These are phyloP conservation scores for Drosophila bocqueti DNA, from an alignment of 1,140 invertebrate genomes.

Conservation along the genomic window DNA sequence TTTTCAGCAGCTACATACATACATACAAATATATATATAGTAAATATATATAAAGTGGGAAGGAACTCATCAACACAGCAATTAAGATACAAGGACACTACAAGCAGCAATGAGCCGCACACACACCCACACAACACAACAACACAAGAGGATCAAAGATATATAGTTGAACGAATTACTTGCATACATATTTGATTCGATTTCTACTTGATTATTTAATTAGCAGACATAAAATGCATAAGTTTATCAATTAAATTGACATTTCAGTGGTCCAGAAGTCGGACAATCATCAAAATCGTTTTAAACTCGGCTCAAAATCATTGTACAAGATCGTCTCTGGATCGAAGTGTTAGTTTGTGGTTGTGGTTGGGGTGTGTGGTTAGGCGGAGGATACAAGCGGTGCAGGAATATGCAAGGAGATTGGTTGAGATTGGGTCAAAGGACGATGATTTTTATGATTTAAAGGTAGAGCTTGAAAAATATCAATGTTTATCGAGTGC, in stretches of 20 bases:
- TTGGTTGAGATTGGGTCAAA: constrained; percentile 9
- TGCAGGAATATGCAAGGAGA: constrained; percentile 30
- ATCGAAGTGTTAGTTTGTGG: constrained; percentile 34
- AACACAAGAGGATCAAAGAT: not conserved
- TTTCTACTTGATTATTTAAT: not conserved
- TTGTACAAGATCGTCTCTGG: not conserved
- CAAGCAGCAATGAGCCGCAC: constrained; percentile 17
- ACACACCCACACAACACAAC: constrained; percentile 20
- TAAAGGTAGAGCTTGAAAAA: not conserved
- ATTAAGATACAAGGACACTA: constrained; percentile 24
- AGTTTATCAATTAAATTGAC: not conserved
- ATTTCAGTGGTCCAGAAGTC: not conserved
- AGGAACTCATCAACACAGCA: constrained; percentile 8
- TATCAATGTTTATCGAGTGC: not conserved
- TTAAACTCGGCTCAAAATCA: not conserved
- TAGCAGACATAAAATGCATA: no score
- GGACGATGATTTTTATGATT: not conserved
- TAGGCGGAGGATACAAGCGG: constrained; percentile 36
- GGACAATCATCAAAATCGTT: not conserved
- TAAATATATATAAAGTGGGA: constrained; percentile 22
- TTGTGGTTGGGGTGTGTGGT: constrained; percentile 17
- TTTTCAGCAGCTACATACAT: constrained; percentile 17
- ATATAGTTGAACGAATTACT: not conserved
- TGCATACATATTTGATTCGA: not conserved
- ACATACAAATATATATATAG: constrained; percentile 12